phyloP scores from a whole-genome alignment of 2,113 vertebrate species.

The Pycnonotus jocosus region DNA sequence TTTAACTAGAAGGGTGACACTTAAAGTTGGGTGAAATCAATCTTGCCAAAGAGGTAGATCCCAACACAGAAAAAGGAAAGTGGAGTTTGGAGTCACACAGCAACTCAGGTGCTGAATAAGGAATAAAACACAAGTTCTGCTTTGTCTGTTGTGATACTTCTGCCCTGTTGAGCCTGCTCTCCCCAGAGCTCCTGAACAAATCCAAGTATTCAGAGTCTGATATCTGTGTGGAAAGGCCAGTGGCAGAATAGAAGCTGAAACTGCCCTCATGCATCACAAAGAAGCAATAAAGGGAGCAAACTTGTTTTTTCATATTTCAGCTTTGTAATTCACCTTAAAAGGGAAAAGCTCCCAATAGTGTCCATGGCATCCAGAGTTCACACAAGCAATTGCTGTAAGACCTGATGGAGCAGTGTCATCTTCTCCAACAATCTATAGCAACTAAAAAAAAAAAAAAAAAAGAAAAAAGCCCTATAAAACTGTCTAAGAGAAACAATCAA shows the following conservation, averaged over 20 bases:
- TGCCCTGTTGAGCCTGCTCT: neutral
- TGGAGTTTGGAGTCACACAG: neutral
- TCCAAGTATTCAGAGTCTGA: neutral
- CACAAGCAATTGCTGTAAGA: neutral
- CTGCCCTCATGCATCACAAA: neutral
- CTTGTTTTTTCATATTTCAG: neutral
- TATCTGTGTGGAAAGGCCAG: neutral
- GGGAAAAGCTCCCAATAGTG: neutral
- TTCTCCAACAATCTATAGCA: neutral
- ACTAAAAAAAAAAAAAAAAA: neutral
- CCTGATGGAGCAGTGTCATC: neutral
- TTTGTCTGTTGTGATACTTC: neutral
- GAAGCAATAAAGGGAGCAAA: neutral
- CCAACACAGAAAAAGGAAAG: neutral
- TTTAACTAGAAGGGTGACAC: neutral
- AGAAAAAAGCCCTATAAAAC: neutral
- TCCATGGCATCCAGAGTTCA: neutral
- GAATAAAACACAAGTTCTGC: neutral
- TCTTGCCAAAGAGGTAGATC: neutral
- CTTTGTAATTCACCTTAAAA: neutral
- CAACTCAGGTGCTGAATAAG: neutral
- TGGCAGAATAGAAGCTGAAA: neutral
- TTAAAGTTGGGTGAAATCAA: neutral
- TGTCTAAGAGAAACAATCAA: neutral
- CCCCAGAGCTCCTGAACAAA: neutral